Base-by-base conservation (phyloP, 2,888 invertebrate genomes). In the Parnassius apollo region DNA sequence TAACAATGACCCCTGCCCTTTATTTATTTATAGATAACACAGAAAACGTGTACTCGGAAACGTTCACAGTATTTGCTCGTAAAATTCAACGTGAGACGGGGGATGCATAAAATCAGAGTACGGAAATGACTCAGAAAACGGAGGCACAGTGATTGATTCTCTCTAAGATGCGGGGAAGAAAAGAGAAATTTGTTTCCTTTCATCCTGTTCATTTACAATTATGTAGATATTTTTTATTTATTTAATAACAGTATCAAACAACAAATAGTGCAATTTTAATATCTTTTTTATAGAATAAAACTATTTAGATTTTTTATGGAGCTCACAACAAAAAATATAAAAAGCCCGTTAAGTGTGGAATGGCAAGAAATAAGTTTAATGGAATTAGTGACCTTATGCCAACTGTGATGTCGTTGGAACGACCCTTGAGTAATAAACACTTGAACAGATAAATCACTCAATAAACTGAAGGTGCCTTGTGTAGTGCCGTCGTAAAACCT, bases 71-170 rank as follows among this genome's bases (percentile, higher is more conserved):
- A 80, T 77, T 35, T 75, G 75, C 70, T 75, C 79, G 76, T 84
- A 84, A 83, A 84, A 71, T 75, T 74, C 67, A 70, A 75, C 71
- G 70, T 74, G 73, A 72, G 71, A 73, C 75, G 70, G 73, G 71
- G 72, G 74, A 72, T 74, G 77, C 81, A 81, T 82, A 76, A 81
- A 84, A 84, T 82, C 79, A 81, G 83, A 85, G 85, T 83, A 84
- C 82, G 82, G 81, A 84, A 83, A 84, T 82, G 81, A 84, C 83
- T 78, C 76, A 58, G 75, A 72, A 80, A 82, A 81, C 81, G 79
- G 78, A 76, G 76, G 75, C 78, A 77, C 77, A 73, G 81, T 83
- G 84, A 87, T 85, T 86, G 85, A 86, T 85, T 85, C 74, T 68
- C 69, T 72, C 61, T 64, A 53, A 61, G 25, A 13, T 66, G 49